phyloP scores from a whole-genome alignment of 2,797 vertebrate genomes.

The Fratercula arctica region DNA sequence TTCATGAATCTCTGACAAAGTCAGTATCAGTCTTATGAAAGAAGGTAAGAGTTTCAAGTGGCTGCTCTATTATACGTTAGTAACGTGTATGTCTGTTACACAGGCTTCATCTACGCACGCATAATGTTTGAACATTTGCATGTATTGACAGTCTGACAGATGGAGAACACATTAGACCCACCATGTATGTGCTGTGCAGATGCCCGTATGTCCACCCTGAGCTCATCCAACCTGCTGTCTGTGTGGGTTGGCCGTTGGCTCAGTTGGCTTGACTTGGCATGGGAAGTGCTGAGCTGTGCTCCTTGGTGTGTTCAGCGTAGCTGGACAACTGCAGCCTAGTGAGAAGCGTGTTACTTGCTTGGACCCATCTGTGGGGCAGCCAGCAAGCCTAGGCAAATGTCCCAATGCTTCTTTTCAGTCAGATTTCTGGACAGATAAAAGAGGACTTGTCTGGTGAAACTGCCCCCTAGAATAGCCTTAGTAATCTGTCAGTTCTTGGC shows the following conservation, averaged over 20 bases:
- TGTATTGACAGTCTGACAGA: background rate
- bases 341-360: background rate
- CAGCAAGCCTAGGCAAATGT: background rate
- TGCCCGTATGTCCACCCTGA: background rate
- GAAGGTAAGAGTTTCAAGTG: background rate
- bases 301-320: background rate
- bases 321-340: background rate
- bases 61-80: background rate
- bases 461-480: background rate
- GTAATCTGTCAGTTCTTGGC: background rate
- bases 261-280: background rate
- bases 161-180: background rate
- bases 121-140: background rate
- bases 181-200: background rate
- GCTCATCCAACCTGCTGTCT: background rate
- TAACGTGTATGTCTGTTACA: accelerated
- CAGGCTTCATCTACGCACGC: background rate
- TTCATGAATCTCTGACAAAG: background rate
- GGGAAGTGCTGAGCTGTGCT: background rate
- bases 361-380: background rate
- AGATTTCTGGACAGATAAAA: background rate
- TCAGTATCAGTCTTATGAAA: background rate
- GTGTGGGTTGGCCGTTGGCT: background rate
- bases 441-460: background rate
- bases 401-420: background rate